Evolutionary conservation across 2,113 vertebrate species (phyloP), one percentile per base, ranked within the genome.

Genomic region (Sterrhoptilus dennistouni): DNA sequence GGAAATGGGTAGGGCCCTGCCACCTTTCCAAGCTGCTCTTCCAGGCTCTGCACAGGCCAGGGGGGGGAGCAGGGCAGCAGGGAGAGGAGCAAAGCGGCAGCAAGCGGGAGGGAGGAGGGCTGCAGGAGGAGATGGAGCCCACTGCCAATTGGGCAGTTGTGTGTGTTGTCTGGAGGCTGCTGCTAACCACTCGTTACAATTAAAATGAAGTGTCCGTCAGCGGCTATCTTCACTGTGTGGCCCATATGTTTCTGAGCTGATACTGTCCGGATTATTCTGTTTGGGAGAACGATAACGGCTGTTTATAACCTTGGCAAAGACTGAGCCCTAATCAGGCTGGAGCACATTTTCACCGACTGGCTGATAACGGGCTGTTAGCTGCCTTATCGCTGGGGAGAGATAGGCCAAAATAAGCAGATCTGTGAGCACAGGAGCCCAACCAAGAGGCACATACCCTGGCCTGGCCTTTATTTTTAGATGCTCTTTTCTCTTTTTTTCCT

Each of bases 291-390:
- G 99, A 99, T 99, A 99, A 99, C 98, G 98, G 99, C 98, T 99
- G 99, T 99, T 99, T 99, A 99, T 99, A 99, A 99, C 99, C 99
- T 99, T 99, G 99, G 99, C 99, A 98, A 98, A 99, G 99, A 98
- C 99, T 98, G 98, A 98, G 98, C 98, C 98, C 98, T 99, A 99
- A 99, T 99, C 99, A 99, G 99, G 98, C 98, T 98, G 98, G 97
- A 99, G 99, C 99, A 99, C 99, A 99, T 99, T 99, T 99, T 98
- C 99, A 98, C 98, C 96, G 97, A 98, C 98, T 98, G 98, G 97
- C 98, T 98, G 99, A 99, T 99, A 99, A 99, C 98, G 98, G 98
- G 98, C 99, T 99, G 98, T 99, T 98, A 98, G 98, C 98, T 98
- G 98, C 98, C 98, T 99, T 99, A 99, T 99, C 99, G 96, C 98